These are phyloP conservation scores for Patiria miniata DNA, from an alignment of 35 echinoderm and acorn worm genomes.

Conservation along the genomic window DNA sequence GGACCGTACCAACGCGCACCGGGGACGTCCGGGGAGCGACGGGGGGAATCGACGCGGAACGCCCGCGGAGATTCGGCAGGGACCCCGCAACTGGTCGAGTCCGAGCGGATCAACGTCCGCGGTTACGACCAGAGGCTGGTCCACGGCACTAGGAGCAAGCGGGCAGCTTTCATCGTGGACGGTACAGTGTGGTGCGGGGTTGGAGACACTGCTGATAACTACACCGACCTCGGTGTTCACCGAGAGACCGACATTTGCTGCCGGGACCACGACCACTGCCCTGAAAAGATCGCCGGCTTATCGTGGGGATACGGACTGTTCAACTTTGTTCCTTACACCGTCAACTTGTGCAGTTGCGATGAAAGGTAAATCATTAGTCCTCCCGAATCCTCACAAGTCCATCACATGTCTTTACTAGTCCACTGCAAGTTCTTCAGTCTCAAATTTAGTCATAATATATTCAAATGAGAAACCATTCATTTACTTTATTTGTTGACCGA, in stretches of 20 bases:
- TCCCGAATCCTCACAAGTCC: background rate
- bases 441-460: background rate
- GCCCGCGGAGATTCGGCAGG: too few species aligned
- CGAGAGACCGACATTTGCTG: constrained; percentile 41
- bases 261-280: constrained; percentile 57
- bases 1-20: too few species aligned
- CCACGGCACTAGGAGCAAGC: background rate
- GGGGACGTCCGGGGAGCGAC: too few species aligned
- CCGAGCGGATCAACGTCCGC: too few species aligned
- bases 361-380: background rate
- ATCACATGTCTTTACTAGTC: too few species aligned
- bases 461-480: background rate
- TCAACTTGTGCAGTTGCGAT: constrained; percentile 47
- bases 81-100: too few species aligned
- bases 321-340: constrained; percentile 45
- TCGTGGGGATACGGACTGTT: constrained; percentile 14
- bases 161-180: constrained; percentile 27
- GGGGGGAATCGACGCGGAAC: too few species aligned
- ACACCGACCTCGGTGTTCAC: constrained; percentile 48
- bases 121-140: background rate
- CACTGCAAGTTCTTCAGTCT: background rate
- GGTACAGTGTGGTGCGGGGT: constrained; percentile 64
- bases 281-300: constrained; percentile 9
- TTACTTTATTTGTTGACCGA: background rate
- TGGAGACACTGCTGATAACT: constrained; percentile 32